Evolutionary conservation across 2,797 vertebrate species (phyloP).

Genomic region (Nannoperca obscura): DNA sequence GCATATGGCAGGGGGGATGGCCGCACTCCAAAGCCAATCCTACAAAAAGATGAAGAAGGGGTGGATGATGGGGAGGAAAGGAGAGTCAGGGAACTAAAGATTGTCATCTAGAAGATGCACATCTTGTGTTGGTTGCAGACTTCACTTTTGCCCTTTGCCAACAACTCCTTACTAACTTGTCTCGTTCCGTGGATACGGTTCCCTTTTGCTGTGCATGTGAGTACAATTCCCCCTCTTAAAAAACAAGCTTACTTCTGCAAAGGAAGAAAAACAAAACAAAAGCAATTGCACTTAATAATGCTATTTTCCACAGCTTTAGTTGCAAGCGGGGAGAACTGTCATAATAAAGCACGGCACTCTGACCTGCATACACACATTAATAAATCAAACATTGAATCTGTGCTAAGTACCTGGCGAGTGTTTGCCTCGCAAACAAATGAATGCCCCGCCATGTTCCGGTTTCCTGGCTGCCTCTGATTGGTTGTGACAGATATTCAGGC

Average conservation of each 20-base stretch:
- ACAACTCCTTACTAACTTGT: conserved; percentile 28
- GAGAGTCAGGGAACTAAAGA: conserved; percentile 25
- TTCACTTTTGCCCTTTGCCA: conserved; percentile 50
- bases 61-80: conserved; percentile 16
- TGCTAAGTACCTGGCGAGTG: conserved; percentile 70
- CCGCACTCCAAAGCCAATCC: conserved; percentile 45
- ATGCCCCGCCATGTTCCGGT: conserved; percentile 55
- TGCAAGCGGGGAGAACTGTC: conserved; percentile 37
- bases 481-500: conserved; percentile 81
- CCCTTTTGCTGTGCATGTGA: background rate
- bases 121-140: conserved; percentile 24
- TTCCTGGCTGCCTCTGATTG: conserved; percentile 71
- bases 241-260: background rate
- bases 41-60: conserved; percentile 52
- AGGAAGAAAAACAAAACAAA: background rate
- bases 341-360: conserved; percentile 49
- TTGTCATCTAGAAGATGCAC: conserved; percentile 37
- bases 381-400: conserved; percentile 64
- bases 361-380: conserved; percentile 65
- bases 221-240: conserved; percentile 5
- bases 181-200: background rate
- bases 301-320: conserved; percentile 36
- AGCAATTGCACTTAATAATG: conserved; percentile 30
- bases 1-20: conserved; percentile 58
- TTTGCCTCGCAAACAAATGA: conserved; percentile 76